phyloP scores from a whole-genome alignment of 2,888 invertebrate genomes.

The Volucella inflata region DNA sequence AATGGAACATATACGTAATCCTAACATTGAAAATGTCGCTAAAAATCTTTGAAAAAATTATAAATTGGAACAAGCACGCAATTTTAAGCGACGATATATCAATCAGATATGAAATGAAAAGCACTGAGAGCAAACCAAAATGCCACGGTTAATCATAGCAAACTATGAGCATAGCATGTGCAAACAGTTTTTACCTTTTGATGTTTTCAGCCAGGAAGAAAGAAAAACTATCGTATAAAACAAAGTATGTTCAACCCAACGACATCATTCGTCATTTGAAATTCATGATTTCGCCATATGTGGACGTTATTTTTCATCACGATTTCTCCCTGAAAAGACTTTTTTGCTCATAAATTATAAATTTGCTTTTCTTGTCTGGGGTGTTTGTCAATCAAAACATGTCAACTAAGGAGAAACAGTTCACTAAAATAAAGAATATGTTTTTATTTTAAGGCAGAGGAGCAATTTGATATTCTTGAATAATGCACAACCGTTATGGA shows the following conservation, averaged over 20 bases:
- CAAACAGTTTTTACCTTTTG: slow-evolving; percentile 22
- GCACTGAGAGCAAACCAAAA: background rate
- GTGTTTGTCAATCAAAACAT: slow-evolving; percentile 56
- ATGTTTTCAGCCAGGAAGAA: slow-evolving; percentile 39
- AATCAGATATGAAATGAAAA: slow-evolving; percentile 14
- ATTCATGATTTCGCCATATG: slow-evolving; percentile 61
- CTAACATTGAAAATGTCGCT: too few relatives aligned
- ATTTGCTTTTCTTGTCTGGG: slow-evolving; percentile 44
- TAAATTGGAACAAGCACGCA: too few relatives aligned
- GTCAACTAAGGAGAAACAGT: slow-evolving; percentile 40
- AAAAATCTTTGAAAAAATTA: too few relatives aligned
- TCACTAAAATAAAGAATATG: background rate
- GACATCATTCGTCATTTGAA: slow-evolving; percentile 57
- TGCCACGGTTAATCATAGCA: slow-evolving; percentile 22
- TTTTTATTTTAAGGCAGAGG: too few relatives aligned
- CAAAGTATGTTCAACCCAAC: slow-evolving; percentile 56
- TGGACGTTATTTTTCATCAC: slow-evolving; percentile 48
- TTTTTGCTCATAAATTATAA: slow-evolving; percentile 57
- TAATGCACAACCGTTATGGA: too few relatives aligned
- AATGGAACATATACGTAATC: too few relatives aligned
- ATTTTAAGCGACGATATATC: too few relatives aligned
- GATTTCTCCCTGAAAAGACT: slow-evolving; percentile 22
- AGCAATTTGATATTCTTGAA: too few relatives aligned
- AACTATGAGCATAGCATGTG: slow-evolving; percentile 31
- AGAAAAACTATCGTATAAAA: slow-evolving; percentile 41